Conservation (phyloP, 2,888 invertebrate species). For the Crioceris asparagi region DNA sequence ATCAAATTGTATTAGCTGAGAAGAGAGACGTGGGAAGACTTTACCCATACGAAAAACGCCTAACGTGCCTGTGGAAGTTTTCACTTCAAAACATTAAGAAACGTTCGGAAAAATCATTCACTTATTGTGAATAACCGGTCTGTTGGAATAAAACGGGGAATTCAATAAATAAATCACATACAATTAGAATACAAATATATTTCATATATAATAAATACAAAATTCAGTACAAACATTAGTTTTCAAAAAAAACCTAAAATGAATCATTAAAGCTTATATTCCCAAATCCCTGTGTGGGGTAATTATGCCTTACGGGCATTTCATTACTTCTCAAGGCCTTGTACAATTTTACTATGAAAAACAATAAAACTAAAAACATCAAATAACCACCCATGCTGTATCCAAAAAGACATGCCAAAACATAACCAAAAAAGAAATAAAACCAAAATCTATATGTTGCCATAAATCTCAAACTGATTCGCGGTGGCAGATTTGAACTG, state of each 20-base stretch:
- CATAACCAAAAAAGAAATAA: conserved; percentile 43
- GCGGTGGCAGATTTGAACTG: conserved; percentile 50
- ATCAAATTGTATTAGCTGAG: too few species aligned
- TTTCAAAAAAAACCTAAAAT: conserved; percentile 25
- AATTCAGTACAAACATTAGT: too few species aligned
- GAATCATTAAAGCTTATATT: conserved; percentile 33
- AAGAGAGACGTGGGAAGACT: too few species aligned
- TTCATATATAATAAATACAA: too few species aligned
- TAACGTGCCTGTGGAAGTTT: too few species aligned
- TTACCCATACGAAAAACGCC: too few species aligned
- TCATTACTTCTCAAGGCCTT: conserved; percentile 35
- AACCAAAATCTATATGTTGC: conserved; percentile 52
- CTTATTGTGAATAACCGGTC: too few species aligned
- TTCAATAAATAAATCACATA: too few species aligned
- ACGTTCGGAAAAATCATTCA: too few species aligned
- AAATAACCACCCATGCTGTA: conserved; percentile 43
- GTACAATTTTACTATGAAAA: conserved; percentile 41
- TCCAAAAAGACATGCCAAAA: conserved; percentile 44
- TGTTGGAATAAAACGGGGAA: too few species aligned
- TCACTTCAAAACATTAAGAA: too few species aligned
- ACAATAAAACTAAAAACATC: conserved; percentile 38
- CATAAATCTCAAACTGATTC: conserved; percentile 55
- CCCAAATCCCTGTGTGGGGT: conserved; percentile 29
- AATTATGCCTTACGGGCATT: conserved; percentile 23
- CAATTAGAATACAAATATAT: too few species aligned